Evolutionary conservation across 2,797 vertebrate species (phyloP), one percentile per base, ranked within the genome.

Genomic region (Toxotes lorentzi): DNA sequence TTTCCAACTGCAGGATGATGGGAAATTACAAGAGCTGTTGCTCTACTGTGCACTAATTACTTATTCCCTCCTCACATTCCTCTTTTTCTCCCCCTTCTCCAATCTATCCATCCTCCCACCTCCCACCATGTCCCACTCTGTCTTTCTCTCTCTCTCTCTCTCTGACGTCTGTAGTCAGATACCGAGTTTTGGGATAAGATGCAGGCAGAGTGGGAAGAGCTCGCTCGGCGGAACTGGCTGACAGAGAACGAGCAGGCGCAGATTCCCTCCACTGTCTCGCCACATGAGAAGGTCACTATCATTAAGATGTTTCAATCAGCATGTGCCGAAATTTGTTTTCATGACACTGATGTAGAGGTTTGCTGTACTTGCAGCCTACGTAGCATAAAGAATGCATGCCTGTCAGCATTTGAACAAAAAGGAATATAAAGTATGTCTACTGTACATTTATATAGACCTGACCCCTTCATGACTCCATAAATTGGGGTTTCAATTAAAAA

Each of bases 141-240:
- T 30, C 35, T 17, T 24, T 24, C 78, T 57, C 5, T 73, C 38
- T 64, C 59, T 54, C 65, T 24, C 34, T 30, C 45, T 10, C 53
- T 61, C 63, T 83, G 62, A 66, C 35, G 66, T 83, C 87, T 93
- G 77, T 72, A 99, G 98, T 99, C 98, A 73, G 98, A 99, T 80
- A 99, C 98, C 0, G 98, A 99, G 93, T 99, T 99, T 94, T 99
- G 98, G 98, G 98, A 99, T 89, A 99, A 99, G 94, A 99, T 99
- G 98, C 98, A 99, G 94, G 98, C 97, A 1, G 98, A 99, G 88
- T 99, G 98, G 98, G 98, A 99, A 93, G 98, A 99, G 94, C 97
- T 99, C 76, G 98, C 98, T 56, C 96, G 98, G 41, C 94, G 98
- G 78, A 99, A 99, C 89, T 99, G 98, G 98, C 96, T 99, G 91